Conservation (phyloP, 2,888 invertebrate genomes). For the Scaptomyza caliginosa region DNA sequence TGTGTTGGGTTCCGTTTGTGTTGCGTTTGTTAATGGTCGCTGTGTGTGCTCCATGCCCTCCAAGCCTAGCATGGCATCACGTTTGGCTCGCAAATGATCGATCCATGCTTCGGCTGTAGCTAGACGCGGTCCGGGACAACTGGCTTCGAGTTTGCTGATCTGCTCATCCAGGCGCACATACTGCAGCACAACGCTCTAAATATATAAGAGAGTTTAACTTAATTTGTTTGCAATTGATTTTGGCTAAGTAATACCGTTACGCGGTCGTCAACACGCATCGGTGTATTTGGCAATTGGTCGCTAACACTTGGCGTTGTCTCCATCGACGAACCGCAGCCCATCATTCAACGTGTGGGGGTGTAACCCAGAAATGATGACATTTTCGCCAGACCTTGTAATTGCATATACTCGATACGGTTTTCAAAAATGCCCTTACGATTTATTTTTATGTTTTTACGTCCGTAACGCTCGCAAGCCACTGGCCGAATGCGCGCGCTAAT, state of each 20-base stretch:
- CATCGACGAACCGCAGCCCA: slow-evolving; percentile 81
- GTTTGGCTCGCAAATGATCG: slow-evolving; percentile 80
- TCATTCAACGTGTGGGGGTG: slow-evolving; percentile 40
- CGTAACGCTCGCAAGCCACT: slow-evolving; percentile 54
- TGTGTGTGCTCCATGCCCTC: slow-evolving; percentile 47
- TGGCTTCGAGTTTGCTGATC: slow-evolving; percentile 81
- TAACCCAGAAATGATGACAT: slow-evolving; percentile 24
- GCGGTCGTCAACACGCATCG: slow-evolving; percentile 37
- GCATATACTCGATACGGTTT: slow-evolving; percentile 9
- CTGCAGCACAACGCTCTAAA: slow-evolving; percentile 73
- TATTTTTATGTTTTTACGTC: slow-evolving; percentile 25
- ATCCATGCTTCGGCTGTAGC: slow-evolving; percentile 83
- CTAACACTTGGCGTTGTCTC: slow-evolving; percentile 62
- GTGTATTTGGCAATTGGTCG: slow-evolving; percentile 50
- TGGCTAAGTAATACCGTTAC: slow-evolving; percentile 37
- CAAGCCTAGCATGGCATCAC: slow-evolving; percentile 68
- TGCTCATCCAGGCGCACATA: slow-evolving; percentile 81
- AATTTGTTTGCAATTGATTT: not conserved
- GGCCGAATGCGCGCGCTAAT: slow-evolving; percentile 54
- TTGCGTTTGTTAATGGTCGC: not conserved
- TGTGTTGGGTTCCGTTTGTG: not conserved
- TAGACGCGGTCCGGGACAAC: slow-evolving; percentile 82
- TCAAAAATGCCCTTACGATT: not conserved
- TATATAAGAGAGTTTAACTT: not conserved
- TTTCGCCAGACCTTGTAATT: slow-evolving; percentile 35